phyloP scores from a whole-genome alignment of 2,113 vertebrate genomes.

The Cynocephalus volans region DNA sequence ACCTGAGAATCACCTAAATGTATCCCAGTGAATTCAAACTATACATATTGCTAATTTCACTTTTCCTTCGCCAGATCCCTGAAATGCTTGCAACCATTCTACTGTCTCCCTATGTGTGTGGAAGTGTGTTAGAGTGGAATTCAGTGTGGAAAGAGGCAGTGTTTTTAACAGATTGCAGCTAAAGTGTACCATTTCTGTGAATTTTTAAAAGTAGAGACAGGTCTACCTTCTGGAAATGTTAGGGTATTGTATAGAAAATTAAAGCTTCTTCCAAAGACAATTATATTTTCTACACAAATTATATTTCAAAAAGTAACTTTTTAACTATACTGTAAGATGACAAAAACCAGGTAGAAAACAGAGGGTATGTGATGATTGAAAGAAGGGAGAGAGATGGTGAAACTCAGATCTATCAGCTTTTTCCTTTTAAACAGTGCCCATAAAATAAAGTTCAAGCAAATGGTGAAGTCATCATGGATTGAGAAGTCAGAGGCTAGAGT shows the following conservation, averaged over 20 bases:
- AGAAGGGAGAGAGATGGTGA: background rate
- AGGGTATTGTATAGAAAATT: background rate
- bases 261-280: background rate
- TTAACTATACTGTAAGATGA: background rate
- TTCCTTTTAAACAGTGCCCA: background rate
- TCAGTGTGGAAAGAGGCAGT: background rate
- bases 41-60: background rate
- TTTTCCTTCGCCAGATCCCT: background rate
- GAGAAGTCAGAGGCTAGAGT: background rate
- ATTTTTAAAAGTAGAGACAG: background rate
- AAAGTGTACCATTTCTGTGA: background rate
- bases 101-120: background rate
- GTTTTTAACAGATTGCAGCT: background rate
- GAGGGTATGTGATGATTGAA: background rate
- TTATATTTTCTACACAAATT: background rate
- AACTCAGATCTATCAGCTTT: background rate
- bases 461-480: background rate
- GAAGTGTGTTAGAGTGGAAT: background rate
- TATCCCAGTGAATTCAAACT: background rate
- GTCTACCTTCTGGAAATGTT: background rate
- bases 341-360: background rate
- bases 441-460: background rate
- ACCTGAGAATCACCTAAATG: constrained; percentile 11
- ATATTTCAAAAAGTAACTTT: background rate
- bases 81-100: background rate